Conservation (phyloP, 2,113 vertebrate species). For the Saguinus imperator region DNA sequence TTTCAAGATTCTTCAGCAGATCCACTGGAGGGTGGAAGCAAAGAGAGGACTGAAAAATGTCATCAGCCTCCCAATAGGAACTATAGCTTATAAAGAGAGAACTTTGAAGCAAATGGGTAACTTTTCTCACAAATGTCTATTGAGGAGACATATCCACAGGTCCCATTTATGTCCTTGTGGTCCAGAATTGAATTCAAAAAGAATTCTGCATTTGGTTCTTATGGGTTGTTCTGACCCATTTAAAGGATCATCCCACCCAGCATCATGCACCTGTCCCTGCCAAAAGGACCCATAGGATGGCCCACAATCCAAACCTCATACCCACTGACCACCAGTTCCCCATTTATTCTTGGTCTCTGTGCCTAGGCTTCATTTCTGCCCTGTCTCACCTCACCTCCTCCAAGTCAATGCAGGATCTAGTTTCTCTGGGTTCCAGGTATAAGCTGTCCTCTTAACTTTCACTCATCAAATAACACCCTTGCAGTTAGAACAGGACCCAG, state of each 20-base stretch:
- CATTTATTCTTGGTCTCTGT: background rate
- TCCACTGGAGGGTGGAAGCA: background rate
- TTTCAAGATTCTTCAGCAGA: background rate
- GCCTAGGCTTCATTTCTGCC: background rate
- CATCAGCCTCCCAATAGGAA: background rate
- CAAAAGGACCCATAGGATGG: background rate
- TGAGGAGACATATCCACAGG: background rate
- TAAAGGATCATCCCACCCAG: background rate
- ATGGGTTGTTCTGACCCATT: background rate
- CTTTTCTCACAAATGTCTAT: background rate
- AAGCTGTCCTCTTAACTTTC: background rate
- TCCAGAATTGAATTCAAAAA: background rate
- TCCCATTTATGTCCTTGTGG: background rate
- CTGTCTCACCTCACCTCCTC: background rate
- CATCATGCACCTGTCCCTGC: background rate
- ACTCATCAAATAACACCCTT: background rate
- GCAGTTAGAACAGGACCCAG: background rate
- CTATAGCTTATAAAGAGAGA: background rate
- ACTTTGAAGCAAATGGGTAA: background rate
- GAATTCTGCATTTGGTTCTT: background rate
- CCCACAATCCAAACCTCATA: fast-evolving
- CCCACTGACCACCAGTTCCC: background rate
- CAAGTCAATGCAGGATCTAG: background rate
- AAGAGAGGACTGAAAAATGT: background rate
- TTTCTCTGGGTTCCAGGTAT: background rate